Evolutionary conservation across 1,140 invertebrate genomes (phyloP).

Genomic region (Centruroides vittatus): DNA sequence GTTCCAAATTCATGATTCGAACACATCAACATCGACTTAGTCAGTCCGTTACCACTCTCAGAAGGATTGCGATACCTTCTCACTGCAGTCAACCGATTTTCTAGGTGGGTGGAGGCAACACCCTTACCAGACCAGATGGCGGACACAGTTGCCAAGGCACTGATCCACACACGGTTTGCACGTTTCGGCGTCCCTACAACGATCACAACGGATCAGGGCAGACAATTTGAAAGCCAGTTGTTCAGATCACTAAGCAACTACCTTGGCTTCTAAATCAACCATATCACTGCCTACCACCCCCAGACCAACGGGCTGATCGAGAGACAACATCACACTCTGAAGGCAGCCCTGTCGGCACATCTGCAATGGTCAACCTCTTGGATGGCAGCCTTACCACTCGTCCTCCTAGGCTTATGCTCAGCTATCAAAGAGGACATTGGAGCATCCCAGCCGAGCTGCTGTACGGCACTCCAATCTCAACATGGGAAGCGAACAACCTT

Average conservation of each 20-base stretch:
- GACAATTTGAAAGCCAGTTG: constrained; percentile 29
- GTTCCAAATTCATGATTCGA: no score
- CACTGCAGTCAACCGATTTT: background rate
- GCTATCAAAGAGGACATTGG: constrained; percentile 21
- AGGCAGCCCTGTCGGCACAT: constrained; percentile 20
- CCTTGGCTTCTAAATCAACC: constrained; percentile 1
- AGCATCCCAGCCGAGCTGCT: no score
- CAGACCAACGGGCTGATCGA: constrained; percentile 28
- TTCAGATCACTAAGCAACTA: constrained; percentile 13
- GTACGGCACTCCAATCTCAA: no score
- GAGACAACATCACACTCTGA: constrained; percentile 20
- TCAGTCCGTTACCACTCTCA: background rate
- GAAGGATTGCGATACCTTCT: no score
- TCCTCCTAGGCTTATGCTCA: constrained; percentile 23
- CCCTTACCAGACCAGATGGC: constrained; percentile 27
- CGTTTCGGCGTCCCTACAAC: constrained; percentile 21
- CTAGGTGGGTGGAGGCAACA: constrained; percentile 25
- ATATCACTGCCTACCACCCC: no score
- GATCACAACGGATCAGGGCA: constrained; percentile 30
- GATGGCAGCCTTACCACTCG: constrained; percentile 24
- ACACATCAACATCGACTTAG: background rate
- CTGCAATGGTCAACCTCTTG: constrained; percentile 18
- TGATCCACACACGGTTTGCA: constrained; percentile 27
- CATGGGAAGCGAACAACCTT: no score
- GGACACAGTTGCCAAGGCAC: constrained; percentile 24